Conservation (phyloP, 2,113 vertebrate genomes). For the Probosciger aterrimus region DNA sequence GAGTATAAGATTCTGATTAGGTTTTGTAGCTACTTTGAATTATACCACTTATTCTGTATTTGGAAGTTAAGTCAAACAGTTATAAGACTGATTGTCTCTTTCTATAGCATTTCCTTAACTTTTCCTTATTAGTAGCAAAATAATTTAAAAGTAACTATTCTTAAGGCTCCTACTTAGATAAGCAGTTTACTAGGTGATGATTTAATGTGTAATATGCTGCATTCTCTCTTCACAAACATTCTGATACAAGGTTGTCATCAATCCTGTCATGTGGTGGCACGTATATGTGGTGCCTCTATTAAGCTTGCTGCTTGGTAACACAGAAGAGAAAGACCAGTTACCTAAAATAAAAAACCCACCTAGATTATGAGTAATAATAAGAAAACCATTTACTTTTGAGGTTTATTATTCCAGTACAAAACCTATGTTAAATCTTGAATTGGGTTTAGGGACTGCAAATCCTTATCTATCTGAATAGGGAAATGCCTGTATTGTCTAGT, state of each 20-base stretch:
- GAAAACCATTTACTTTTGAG: not conserved
- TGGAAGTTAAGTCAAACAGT: not conserved
- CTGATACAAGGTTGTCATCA: not conserved
- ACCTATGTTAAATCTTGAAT: not conserved
- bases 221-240: not conserved
- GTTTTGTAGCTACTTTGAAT: not conserved
- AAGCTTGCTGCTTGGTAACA: not conserved
- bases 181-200: not conserved
- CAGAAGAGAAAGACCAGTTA: not conserved
- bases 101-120: not conserved
- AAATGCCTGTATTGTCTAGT: not conserved
- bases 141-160: not conserved
- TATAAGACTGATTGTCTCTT: not conserved
- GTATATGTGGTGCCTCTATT: not conserved
- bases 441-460: not conserved
- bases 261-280: not conserved
- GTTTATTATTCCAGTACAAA: not conserved
- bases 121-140: not conserved
- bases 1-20: not conserved
- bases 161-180: not conserved
- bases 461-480: not conserved
- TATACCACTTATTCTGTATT: not conserved
- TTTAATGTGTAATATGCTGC: not conserved
- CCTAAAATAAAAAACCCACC: not conserved
- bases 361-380: not conserved